phyloP scores from a whole-genome alignment of 2,888 invertebrate genomes.

The Panzeria rudis region DNA sequence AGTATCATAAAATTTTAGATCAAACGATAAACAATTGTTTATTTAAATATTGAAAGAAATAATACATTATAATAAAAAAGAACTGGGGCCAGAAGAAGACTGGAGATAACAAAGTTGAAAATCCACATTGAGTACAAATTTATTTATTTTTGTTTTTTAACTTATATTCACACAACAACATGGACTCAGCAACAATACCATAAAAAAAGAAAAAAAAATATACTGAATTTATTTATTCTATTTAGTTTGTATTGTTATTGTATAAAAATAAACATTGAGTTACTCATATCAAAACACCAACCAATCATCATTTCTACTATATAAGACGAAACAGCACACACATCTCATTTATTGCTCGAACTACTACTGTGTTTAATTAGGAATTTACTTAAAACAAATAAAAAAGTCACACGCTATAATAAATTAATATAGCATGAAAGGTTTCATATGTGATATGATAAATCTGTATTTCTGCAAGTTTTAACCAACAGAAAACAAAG shows the following conservation, averaged over 20 bases:
- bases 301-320: neutral
- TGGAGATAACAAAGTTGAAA: conserved; percentile 47
- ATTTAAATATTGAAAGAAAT: conserved; percentile 60
- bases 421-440: neutral
- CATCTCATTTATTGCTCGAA: neutral
- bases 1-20: conserved; percentile 47
- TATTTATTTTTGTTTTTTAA: neutral
- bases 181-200: neutral
- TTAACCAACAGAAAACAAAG: neutral
- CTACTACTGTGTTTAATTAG: conserved; percentile 29
- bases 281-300: conserved; percentile 3
- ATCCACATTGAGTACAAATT: conserved; percentile 35
- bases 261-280: conserved; percentile 29
- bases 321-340: neutral
- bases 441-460: neutral
- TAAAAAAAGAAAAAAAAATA: conserved; percentile 10
- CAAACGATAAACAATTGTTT: conserved; percentile 62
- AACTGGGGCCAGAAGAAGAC: neutral
- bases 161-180: neutral
- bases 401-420: neutral
- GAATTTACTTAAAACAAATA: conserved; percentile 11
- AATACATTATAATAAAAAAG: conserved; percentile 13
- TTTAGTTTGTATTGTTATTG: conserved; percentile 25
- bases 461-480: neutral
- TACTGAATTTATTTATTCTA: conserved; percentile 1